Percentiles rank a stretch among this genome's conserved stretches.
Conservation (phyloP, 2,888 invertebrate species). For the Gnatocerus cornutus region DNA sequence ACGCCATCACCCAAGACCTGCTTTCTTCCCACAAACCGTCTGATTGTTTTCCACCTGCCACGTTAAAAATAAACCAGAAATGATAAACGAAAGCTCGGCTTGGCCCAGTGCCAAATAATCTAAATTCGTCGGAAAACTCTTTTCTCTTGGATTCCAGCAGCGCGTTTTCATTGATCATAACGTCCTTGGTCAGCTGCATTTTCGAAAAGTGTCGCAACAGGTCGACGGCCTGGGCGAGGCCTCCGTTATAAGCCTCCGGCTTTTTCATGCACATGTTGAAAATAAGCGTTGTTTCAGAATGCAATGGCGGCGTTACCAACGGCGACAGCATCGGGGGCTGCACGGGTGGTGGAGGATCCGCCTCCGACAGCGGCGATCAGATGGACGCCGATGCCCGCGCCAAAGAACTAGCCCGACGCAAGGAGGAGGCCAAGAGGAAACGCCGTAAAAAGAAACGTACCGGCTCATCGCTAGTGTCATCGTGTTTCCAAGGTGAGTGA, state of each 20-base stretch:
- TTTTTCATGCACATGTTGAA: constrained; percentile 17
- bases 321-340: constrained; percentile 70
- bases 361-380: constrained; percentile 72
- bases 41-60: constrained; percentile 19
- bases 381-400: constrained; percentile 76
- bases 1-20: constrained; percentile 18
- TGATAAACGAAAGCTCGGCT: constrained; percentile 23
- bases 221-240: constrained; percentile 40
- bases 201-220: constrained; percentile 25
- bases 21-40: constrained; percentile 24
- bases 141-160: constrained; percentile 15
- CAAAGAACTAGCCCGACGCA: constrained; percentile 82
- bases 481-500: constrained; percentile 91
- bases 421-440: constrained; percentile 91
- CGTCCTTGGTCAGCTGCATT: constrained; percentile 5
- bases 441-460: constrained; percentile 93
- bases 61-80: constrained; percentile 1
- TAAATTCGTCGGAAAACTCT: constrained; percentile 11
- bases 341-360: constrained; percentile 69
- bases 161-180: background rate
- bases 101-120: constrained; percentile 6
- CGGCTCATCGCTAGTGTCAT: constrained; percentile 89
- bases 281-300: constrained; percentile 48
- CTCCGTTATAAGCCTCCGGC: constrained; percentile 27
- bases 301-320: constrained; percentile 72